Evolutionary conservation across 2,113 vertebrate genomes (phyloP).

Genomic region (Manacus vitellinus): DNA sequence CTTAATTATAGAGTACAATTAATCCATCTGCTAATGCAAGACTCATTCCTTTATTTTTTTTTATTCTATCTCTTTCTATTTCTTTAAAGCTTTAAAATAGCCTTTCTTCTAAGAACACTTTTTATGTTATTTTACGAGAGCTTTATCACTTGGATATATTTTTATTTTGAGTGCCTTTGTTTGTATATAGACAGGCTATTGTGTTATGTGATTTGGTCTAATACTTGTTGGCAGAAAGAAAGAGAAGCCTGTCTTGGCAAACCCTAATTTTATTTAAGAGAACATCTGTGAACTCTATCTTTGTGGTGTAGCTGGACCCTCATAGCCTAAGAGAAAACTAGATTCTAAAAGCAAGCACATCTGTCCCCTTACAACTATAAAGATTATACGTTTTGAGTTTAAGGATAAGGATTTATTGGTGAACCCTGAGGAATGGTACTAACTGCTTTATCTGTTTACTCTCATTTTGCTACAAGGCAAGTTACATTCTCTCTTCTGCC

Average conservation of each 20-base stretch:
- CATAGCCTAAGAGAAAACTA: not conserved
- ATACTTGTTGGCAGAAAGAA: constrained; percentile 10
- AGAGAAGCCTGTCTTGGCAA: constrained; percentile 1
- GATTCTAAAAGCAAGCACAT: not conserved
- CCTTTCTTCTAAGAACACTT: not conserved
- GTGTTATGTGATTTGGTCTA: constrained; percentile 1
- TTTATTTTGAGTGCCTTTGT: constrained; percentile 1
- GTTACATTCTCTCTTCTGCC: not conserved
- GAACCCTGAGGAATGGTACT: not conserved
- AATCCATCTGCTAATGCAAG: not conserved
- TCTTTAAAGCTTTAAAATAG: not conserved
- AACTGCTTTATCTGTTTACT: not conserved
- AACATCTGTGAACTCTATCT: constrained; percentile 6
- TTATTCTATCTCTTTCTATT: not conserved
- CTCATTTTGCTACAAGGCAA: not conserved
- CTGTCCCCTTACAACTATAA: not conserved
- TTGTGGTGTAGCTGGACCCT: not conserved
- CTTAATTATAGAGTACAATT: not conserved
- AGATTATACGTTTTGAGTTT: not conserved
- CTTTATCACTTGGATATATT: constrained; percentile 11
- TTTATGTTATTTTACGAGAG: not conserved
- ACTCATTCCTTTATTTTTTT: not conserved
- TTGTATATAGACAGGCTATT: constrained; percentile 1
- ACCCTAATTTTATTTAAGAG: not conserved
- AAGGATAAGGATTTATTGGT: not conserved